phyloP scores from a whole-genome alignment of 1,140 invertebrate genomes.

The Drosophila sechellia region DNA sequence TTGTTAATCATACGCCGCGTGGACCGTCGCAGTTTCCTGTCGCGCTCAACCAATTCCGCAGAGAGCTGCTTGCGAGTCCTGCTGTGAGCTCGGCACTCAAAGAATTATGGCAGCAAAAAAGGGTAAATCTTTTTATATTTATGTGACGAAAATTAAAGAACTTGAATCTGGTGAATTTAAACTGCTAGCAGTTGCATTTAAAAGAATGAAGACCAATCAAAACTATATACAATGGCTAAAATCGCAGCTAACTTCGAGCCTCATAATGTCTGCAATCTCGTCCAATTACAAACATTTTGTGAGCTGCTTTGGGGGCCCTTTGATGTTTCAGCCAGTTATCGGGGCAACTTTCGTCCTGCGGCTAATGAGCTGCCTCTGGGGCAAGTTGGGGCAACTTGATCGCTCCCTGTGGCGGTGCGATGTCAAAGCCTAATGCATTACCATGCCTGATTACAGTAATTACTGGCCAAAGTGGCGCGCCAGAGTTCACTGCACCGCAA shows the following conservation, averaged over 20 bases:
- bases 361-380: constrained; percentile 26
- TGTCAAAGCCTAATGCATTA: constrained; percentile 46
- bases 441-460: constrained; percentile 47
- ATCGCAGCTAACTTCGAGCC: neutral
- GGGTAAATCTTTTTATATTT: neutral
- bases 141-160: neutral
- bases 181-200: neutral
- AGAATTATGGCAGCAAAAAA: constrained; percentile 18
- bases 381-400: constrained; percentile 14
- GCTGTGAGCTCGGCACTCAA: constrained; percentile 23
- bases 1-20: constrained; percentile 78
- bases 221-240: neutral
- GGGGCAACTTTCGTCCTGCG: constrained; percentile 5
- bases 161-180: neutral
- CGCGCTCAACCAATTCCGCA: constrained; percentile 39
- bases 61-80: constrained; percentile 26
- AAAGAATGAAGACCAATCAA: no score
- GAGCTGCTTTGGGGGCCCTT: constrained; percentile 9
- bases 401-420: constrained; percentile 15
- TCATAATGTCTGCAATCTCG: constrained; percentile 12
- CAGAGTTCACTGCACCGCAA: constrained; percentile 67
- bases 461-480: constrained; percentile 40
- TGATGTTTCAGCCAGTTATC: constrained; percentile 38
- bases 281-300: constrained; percentile 21
- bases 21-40: constrained; percentile 39